Evolutionary conservation across 2,113 vertebrate species (phyloP).

Genomic region (Pelvicachromis taeniatus): DNA sequence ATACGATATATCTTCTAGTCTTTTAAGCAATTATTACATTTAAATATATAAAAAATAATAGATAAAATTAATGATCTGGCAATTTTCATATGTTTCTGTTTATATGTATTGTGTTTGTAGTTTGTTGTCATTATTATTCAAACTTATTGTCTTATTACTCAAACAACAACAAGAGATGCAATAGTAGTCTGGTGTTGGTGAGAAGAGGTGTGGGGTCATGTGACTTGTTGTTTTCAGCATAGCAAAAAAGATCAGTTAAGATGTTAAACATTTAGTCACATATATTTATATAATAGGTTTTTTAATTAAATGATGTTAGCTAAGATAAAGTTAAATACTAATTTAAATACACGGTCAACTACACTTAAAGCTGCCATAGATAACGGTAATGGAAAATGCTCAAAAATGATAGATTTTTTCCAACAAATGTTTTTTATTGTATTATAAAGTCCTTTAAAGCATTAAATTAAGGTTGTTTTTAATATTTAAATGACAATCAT

Average conservation of each 20-base stretch:
- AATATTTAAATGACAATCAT: background rate
- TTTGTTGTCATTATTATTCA: background rate
- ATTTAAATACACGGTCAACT: background rate
- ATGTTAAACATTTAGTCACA: background rate
- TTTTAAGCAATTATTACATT: background rate
- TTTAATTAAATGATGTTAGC: background rate
- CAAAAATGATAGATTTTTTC: background rate
- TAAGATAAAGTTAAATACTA: background rate
- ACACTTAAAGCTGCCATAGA: background rate
- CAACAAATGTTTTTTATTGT: background rate
- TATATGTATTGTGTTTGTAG: background rate
- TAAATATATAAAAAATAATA: background rate
- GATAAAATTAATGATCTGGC: background rate
- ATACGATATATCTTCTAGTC: background rate
- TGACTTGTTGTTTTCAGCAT: fast-evolving
- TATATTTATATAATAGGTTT: background rate
- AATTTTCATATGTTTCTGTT: background rate
- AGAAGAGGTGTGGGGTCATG: background rate
- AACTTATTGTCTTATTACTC: background rate
- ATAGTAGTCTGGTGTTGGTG: background rate
- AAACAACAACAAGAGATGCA: background rate
- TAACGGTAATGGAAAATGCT: background rate
- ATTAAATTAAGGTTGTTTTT: fast-evolving
- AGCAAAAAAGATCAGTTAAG: background rate
- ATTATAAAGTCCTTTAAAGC: fast-evolving